Base-by-base conservation (phyloP, 2,113 vertebrate genomes). In the Podocnemis expansa region DNA sequence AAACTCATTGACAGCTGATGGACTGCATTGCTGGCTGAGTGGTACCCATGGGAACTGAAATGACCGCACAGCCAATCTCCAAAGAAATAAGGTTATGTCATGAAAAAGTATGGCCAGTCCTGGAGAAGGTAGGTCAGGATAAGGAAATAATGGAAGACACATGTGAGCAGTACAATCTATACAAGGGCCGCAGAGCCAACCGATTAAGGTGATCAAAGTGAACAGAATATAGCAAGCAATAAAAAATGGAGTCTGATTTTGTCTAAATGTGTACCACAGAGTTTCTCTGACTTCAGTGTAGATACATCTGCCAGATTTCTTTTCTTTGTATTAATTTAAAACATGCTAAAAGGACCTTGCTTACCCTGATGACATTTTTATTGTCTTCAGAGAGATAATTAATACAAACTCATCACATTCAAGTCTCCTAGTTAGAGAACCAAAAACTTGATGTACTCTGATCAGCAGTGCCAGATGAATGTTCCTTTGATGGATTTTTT, bases 291-390 rank as follows among this genome's bases (percentile, higher is more conserved):
- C 52, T 67, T 87, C 24, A 51, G 89, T 89, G 79, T 78, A 34
- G 41, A 54, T 92, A 22, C 80, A 87, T 81, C 8, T 47, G 76
- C 41, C 55, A 60, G 34, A 41, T 51, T 88, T 14, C 25, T 89
- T 83, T 92, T 87, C 78, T 89, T 86, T 86, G 58, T 29, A 51
- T 85, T 87, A 88, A 86, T 80, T 38, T 93, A 73, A 91, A 95
- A 76, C 80, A 79, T 34, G 3, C 17, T 79, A 56, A 90, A 82
- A 95, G 47, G 55, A 60, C 13, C 1, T 13, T 75, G 16, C 84
- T 91, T 84, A 55, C 10, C 6, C 55, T 29, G 83, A 55, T 90
- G 49, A 87, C 31, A 58, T 22, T 60, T 94, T 89, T 91, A 79
- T 88, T 88, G 22, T 85, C 41, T 38, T 38, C 9, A 29, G 88